phyloP scores from a whole-genome alignment of 2,113 vertebrate genomes.

The Nycticorax nycticorax region DNA sequence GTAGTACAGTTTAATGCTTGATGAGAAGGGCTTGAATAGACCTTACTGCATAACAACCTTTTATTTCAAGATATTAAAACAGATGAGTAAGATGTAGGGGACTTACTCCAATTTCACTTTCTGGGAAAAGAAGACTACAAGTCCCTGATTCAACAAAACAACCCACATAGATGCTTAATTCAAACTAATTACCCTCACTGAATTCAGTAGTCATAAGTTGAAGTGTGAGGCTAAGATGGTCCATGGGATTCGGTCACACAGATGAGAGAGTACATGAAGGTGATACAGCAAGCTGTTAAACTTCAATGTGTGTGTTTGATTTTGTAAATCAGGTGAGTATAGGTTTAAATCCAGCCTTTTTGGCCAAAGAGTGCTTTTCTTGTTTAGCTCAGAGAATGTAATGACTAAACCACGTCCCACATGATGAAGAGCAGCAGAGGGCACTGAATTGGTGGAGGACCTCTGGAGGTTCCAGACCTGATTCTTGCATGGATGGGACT shows the following conservation, averaged over 20 bases:
- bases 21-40: background rate
- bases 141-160: background rate
- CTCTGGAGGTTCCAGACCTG: background rate
- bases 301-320: background rate
- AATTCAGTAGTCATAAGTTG: background rate
- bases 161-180: background rate
- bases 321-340: background rate
- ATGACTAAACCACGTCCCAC: background rate
- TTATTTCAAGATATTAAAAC: background rate
- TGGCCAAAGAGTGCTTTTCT: background rate
- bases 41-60: background rate
- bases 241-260: background rate
- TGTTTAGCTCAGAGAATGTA: background rate
- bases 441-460: background rate
- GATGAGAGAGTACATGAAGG: background rate
- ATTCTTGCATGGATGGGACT: background rate
- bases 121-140: background rate
- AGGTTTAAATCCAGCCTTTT: background rate
- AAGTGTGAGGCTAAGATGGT: background rate
- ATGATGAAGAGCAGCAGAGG: background rate
- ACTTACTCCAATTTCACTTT: background rate
- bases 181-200: background rate
- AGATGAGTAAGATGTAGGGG: background rate
- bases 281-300: background rate
- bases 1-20: background rate